These are phyloP conservation scores for Macrosoma leucophasiata DNA, from an alignment of 2,888 invertebrate genomes.

Conservation along the genomic window DNA sequence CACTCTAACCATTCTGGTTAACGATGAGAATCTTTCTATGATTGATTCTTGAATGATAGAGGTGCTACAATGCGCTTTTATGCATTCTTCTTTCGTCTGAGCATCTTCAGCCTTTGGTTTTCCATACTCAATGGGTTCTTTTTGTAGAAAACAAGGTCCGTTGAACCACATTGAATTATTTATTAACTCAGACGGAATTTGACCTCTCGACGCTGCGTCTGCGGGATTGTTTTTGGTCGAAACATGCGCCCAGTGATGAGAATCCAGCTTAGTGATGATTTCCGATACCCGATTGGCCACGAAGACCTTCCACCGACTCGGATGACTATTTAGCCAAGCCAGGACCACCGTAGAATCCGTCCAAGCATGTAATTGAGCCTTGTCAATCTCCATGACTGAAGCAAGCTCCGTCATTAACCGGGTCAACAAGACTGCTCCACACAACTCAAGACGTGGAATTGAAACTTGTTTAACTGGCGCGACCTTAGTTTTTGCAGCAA, in stretches of 20 bases:
- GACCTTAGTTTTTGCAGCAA: constrained; percentile 9
- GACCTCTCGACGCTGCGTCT: not conserved
- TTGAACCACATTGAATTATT: not conserved
- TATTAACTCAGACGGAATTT: not conserved
- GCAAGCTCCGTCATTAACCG: constrained; percentile 6
- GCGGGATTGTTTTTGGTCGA: constrained; percentile 1
- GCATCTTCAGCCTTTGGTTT: not conserved
- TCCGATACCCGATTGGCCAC: constrained; percentile 1
- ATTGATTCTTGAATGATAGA: not conserved
- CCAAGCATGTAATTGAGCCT: not conserved
- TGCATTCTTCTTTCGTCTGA: not conserved
- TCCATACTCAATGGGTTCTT: not conserved
- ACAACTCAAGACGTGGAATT: constrained; percentile 14
- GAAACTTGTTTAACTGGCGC: constrained; percentile 11
- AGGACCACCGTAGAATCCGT: constrained; percentile 28
- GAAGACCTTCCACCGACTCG: constrained; percentile 19
- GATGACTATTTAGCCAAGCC: constrained; percentile 24
- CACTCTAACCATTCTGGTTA: not conserved
- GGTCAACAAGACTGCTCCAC: constrained; percentile 8
- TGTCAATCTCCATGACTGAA: not conserved
- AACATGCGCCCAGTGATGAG: constrained; percentile 2
- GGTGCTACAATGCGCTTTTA: no score
- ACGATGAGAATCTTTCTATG: not conserved
- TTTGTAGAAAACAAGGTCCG: not conserved
- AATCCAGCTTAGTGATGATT: not conserved